Percentiles rank a stretch among this genome's conserved stretches.
These are phyloP conservation scores for Sphaeramia orbicularis DNA, from an alignment of 2,797 vertebrate genomes.

Conservation along the genomic window DNA sequence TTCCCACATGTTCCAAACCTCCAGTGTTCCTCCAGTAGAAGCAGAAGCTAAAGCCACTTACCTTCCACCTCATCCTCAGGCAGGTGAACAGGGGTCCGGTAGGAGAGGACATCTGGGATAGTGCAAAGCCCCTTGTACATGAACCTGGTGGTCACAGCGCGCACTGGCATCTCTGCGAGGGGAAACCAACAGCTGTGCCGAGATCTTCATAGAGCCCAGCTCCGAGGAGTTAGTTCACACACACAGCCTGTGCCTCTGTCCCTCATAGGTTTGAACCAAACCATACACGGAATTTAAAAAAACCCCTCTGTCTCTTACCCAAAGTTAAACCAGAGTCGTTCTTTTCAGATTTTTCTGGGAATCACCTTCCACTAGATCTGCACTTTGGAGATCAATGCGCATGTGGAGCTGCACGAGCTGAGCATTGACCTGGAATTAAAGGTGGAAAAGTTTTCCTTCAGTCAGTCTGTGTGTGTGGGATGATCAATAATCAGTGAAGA, in stretches of 20 bases:
- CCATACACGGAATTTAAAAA: slow-evolving; percentile 15
- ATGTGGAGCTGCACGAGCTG: too few species aligned
- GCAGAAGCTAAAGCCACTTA: too few species aligned
- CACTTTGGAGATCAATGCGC: too few species aligned
- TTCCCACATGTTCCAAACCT: too few species aligned
- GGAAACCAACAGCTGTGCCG: slow-evolving; percentile 76
- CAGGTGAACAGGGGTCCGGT: slow-evolving; percentile 91
- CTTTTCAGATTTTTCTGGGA: slow-evolving; percentile 21
- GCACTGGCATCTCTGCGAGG: slow-evolving; percentile 96
- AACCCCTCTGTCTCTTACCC: not conserved
- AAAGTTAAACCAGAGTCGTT: slow-evolving; percentile 58
- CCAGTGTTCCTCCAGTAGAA: too few species aligned
- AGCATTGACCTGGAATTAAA: too few species aligned
- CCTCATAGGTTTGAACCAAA: slow-evolving; percentile 33
- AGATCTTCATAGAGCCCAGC: slow-evolving; percentile 85
- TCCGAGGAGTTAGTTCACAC: slow-evolving; percentile 72
- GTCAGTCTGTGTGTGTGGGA: too few species aligned
- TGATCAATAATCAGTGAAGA: too few species aligned
- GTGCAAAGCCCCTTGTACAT: slow-evolving; percentile 99
- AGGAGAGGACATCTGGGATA: slow-evolving; percentile 94
- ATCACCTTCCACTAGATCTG: too few species aligned
- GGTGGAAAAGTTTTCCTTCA: too few species aligned
- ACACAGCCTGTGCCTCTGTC: slow-evolving; percentile 69
- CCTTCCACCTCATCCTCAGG: slow-evolving; percentile 97
- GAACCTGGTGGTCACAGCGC: slow-evolving; percentile 97